Evolutionary conservation across 2,113 vertebrate genomes (phyloP), one percentile per base, ranked within the genome.

Genomic region (Peucedramus taeniatus): DNA sequence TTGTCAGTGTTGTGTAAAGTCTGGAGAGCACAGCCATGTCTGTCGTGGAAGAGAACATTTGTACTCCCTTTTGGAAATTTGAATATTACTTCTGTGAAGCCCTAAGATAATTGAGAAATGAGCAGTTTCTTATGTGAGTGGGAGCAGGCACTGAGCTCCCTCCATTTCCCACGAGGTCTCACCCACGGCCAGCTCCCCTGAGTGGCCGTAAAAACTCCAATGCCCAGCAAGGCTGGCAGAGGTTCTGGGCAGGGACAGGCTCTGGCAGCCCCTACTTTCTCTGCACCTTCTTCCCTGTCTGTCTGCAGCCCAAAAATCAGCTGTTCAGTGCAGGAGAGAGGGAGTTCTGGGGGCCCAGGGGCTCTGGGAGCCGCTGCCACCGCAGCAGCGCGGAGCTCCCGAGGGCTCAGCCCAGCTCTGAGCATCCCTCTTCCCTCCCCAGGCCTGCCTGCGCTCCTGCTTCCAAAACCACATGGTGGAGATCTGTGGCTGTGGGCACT

Each of bases 371-470:
- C 23, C 10, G 7, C 37, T 3, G 3, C 18, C 6, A 1, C 4
- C 6, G 9, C 30, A 6, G 81, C 56, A 26, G 40, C 13, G 3
- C 4, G 3, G 61, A 12, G 71, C 16, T 3, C 33, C 30, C n/a
- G 0, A 17, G 26, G 57, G 33, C 31, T 3, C 47, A 50, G 53
- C 54, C 49, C 33, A 0, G 0, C 0, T 4, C 87, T 61, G 7
- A 93, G n/a, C 70, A 13, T 26, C 49, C 51, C 83, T 17, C 63
- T 50, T 22, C 53, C 81, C 68, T 59, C 68, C 21, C 7, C 97
- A 98, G 98, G 98, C 98, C 21, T 98, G 98, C 61, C 97, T 98
- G 30, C 97, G 97, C 47, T 98, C 98, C 33, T 98, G 98, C 50
- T 98, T 98, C 96, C 98, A 98, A 54, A 96, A 78, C 14, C 91